These are phyloP conservation scores for Pantelozetes paolii DNA, from an alignment of 2,888 invertebrate species.

Conservation along the genomic window DNA sequence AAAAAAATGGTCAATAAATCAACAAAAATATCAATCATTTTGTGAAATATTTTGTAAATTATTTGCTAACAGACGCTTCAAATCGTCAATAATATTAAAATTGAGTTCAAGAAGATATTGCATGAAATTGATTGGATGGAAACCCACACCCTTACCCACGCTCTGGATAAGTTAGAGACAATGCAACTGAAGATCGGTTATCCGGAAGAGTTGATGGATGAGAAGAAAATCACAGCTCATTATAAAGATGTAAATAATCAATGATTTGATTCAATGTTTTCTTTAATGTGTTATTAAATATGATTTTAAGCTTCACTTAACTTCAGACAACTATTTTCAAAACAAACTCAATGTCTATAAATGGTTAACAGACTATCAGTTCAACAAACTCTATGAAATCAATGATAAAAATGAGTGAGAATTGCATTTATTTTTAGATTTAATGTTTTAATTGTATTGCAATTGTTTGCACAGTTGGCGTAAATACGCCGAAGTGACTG, in stretches of 20 bases:
- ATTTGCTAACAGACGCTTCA: conserved; percentile 54
- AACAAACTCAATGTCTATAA: conserved; percentile 71
- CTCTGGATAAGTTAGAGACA: conserved; percentile 38
- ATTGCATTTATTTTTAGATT: not conserved
- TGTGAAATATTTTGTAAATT: not conserved
- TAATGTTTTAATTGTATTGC: not conserved
- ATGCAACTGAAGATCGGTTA: conserved; percentile 47
- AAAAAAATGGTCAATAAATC: conserved; percentile 60
- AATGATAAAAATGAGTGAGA: conserved; percentile 46
- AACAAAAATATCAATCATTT: not conserved
- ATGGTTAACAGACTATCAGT: conserved; percentile 73
- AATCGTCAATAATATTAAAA: conserved; percentile 78
- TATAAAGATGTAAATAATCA: conserved; percentile 45
- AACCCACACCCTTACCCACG: conserved; percentile 61
- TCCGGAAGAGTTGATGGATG: conserved; percentile 46
- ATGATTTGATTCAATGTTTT: not conserved
- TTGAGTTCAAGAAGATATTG: conserved; percentile 74
- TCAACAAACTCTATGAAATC: conserved; percentile 68
- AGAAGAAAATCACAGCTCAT: conserved; percentile 42
- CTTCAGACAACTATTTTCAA: conserved; percentile 65
- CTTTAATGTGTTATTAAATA: not conserved
- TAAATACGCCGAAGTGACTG: conserved; percentile 73
- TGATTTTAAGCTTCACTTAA: conserved; percentile 60
- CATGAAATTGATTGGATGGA: conserved; percentile 87
- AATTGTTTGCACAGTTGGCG: conserved; percentile 60